Percentiles rank a stretch among this genome's conserved stretches.
Evolutionary conservation across 2,888 invertebrate species (phyloP).

Genomic region (Bembecia ichneumoniformis): DNA sequence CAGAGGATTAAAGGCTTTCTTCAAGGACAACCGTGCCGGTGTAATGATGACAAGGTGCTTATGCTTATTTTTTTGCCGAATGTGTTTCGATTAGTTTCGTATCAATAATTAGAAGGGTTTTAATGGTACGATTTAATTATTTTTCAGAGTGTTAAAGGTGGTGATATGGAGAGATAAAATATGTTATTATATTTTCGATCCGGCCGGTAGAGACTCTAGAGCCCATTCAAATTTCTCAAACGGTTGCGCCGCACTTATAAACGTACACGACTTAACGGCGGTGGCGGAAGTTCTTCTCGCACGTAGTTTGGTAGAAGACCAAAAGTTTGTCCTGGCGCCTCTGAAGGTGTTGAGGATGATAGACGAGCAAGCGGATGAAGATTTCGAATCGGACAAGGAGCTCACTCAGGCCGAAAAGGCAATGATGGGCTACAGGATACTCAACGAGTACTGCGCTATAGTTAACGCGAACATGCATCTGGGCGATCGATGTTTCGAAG

Average conservation of each 20-base stretch:
- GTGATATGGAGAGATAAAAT: conserved; percentile 74
- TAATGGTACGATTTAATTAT: not conserved
- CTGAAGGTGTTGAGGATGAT: conserved; percentile 61
- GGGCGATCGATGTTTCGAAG: conserved; percentile 72
- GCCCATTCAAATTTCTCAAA: conserved; percentile 57
- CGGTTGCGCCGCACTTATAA: conserved; percentile 72
- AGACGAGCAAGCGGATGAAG: conserved; percentile 51
- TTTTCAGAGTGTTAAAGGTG: conserved; percentile 50
- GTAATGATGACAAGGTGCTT: conserved; percentile 54
- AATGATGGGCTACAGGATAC: conserved; percentile 68
- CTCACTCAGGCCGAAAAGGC: conserved; percentile 60
- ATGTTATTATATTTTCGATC: conserved; percentile 76
- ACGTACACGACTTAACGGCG: conserved; percentile 64
- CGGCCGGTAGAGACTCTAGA: conserved; percentile 68
- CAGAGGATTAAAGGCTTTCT: conserved; percentile 70
- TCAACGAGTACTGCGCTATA: conserved; percentile 70
- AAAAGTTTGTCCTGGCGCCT: conserved; percentile 61
- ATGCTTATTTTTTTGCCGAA: not conserved
- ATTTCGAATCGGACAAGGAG: conserved; percentile 62
- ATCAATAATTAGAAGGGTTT: not conserved
- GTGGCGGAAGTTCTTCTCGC: conserved; percentile 66
- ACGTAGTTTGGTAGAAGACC: conserved; percentile 57
- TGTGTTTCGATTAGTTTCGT: not conserved
- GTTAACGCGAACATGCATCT: conserved; percentile 72
- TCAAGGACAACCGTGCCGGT: conserved; percentile 64